Conservation (phyloP, 2,888 invertebrate species). For the Dioctria linearis region DNA sequence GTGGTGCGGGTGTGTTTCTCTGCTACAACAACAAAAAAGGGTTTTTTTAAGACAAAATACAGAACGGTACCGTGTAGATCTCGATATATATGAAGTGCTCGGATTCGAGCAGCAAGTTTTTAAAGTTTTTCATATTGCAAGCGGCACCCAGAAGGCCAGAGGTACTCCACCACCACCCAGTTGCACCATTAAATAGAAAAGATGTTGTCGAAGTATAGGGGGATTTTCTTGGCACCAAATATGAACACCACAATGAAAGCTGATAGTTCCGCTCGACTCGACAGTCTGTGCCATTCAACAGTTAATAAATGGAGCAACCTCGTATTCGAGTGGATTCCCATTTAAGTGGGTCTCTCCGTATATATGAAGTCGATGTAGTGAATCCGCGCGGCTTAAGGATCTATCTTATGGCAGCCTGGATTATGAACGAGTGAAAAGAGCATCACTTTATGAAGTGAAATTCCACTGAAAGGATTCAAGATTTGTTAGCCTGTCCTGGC, state of each 20-base stretch:
- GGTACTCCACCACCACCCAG: not conserved
- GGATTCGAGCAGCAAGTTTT: slow-evolving; percentile 10
- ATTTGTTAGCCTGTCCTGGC: slow-evolving; percentile 15
- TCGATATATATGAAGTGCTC: slow-evolving; percentile 7
- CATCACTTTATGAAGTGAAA: slow-evolving; percentile 38
- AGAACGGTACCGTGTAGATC: slow-evolving; percentile 1
- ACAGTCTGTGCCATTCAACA: slow-evolving; percentile 28
- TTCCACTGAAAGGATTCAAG: slow-evolving; percentile 25
- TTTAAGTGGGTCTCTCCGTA: not conserved
- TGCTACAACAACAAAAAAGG: slow-evolving; percentile 3
- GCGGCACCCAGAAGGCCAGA: not conserved
- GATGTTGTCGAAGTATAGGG: not conserved
- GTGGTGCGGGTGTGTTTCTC: not conserved
- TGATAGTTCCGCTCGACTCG: slow-evolving; percentile 44
- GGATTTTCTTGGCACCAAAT: slow-evolving; percentile 38
- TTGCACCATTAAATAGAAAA: not conserved
- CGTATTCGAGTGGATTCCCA: slow-evolving; percentile 31
- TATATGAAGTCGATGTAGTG: not conserved
- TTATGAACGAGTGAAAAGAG: slow-evolving; percentile 10
- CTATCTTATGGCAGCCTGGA: slow-evolving; percentile 26
- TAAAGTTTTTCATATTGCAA: slow-evolving; percentile 49
- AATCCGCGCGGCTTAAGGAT: slow-evolving; percentile 23
- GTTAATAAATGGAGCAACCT: slow-evolving; percentile 47
- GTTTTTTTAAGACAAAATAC: slow-evolving; percentile 23
- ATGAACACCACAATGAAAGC: slow-evolving; percentile 39